These are phyloP conservation scores for Malthinus flaveolus DNA, from an alignment of 2,888 invertebrate species.

Conservation along the genomic window DNA sequence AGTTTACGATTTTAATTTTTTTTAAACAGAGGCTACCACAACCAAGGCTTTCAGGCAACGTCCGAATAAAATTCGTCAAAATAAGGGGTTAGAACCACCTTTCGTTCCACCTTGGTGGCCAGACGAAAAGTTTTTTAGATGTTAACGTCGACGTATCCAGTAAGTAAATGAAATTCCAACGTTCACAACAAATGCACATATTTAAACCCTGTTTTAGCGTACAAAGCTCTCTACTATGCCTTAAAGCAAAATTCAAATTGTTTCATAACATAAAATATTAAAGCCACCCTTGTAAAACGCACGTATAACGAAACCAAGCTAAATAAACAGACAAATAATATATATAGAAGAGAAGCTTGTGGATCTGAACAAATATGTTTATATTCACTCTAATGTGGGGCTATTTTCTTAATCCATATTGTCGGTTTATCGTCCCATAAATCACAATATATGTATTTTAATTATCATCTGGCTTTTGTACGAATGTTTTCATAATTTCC, in stretches of 20 bases:
- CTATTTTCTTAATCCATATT: constrained; percentile 30
- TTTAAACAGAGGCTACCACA: too few relatives aligned
- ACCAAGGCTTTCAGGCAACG: too few relatives aligned
- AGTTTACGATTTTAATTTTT: too few relatives aligned
- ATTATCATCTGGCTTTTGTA: constrained; percentile 43
- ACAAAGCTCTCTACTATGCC: constrained; percentile 1
- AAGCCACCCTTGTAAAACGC: constrained; percentile 8
- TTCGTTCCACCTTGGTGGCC: too few relatives aligned
- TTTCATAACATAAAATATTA: constrained; percentile 21
- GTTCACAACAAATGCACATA: constrained; percentile 5
- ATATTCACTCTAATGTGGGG: constrained; percentile 18
- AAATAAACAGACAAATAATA: constrained; percentile 24
- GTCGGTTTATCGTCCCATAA: constrained; percentile 31
- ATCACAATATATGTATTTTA: constrained; percentile 32
- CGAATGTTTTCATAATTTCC: constrained; percentile 40
- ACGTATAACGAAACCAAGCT: constrained; percentile 17
- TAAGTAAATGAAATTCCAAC: constrained; percentile 13
- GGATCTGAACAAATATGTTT: constrained; percentile 28
- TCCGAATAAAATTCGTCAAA: too few relatives aligned
- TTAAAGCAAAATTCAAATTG: constrained; percentile 17
- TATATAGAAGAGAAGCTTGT: background rate
- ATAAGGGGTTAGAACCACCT: too few relatives aligned
- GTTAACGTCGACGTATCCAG: background rate
- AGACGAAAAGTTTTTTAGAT: too few relatives aligned
- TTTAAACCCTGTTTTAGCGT: constrained; percentile 11